Base-by-base conservation (phyloP, 2,888 invertebrate species). In the Panzeria rudis region DNA sequence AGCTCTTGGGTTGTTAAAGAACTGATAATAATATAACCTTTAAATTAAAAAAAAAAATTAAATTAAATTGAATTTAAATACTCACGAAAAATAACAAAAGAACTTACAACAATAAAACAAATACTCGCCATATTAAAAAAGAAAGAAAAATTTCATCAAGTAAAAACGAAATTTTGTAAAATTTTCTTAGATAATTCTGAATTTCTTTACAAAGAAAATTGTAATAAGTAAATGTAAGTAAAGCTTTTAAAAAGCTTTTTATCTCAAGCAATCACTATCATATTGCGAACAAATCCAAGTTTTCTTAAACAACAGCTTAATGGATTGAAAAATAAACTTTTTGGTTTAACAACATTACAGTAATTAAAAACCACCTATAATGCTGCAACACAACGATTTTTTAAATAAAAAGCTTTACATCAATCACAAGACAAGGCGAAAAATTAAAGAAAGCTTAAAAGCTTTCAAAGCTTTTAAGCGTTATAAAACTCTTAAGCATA, bases 41-140 rank as follows among this genome's bases (percentile, higher is more conserved):
- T 56, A 82, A 73, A 17, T 23, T 9, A 47, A 11, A 59, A 25
- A 61, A 0, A 72, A 62, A 69, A 71, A 23, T 35, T 11, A 75
- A 9, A 32, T 64, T 38, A 62, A 59, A 15, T 32, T 66, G 84
- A 86, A 56, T 56, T 69, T 25, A 71, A 78, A 50, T 59, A 20
- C 17, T 29, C 17, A 17, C n/a, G 75, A 84, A 61, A 84, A 86
- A 64, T 25, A 59, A 61, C 59, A 41, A 72, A 84, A 75, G 13
- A 78, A 85, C 61, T 44, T 47, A 62, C 87, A 87, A 89, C 88
- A 90, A 89, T 88, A 91, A 89, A 89, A 87, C 88, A 87, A 87
- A 90, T 89, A 90, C 91, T 91, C 90, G 91, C 91, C 91, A 91
- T 90, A 88, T 88, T 88, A 73, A 86, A 56, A 80, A 78, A 78